Base-by-base conservation (phyloP, 2,888 invertebrate species). In the Ganaspis brasiliensis region DNA sequence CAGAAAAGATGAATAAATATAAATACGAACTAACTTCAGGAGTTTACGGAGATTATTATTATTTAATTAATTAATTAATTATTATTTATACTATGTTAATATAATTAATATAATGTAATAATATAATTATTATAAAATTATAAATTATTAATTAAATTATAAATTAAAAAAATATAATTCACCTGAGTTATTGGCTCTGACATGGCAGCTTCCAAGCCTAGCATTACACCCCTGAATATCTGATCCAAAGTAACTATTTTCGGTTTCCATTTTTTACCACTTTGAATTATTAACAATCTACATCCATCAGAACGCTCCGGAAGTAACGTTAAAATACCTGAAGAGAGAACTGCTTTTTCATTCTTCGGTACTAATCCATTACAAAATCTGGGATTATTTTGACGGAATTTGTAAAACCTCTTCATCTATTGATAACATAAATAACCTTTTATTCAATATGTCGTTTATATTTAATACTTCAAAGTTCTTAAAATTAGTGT, bases 211-310 rank as follows among this genome's bases (percentile, higher is more conserved):
- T 96, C 95, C 73, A 97, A 91, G 0, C 94, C 93, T 78, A 96
- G 89, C 88, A 96, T 95, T 26, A 95, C 92, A 0, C 95, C 94
- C 74, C 95, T 94, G 87, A 96, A 96, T 74, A 96, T 92, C 81
- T 96, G 95, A 1, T 93, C 92, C 45, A 96, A 84, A 0, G 93
- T 91, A 14, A 96, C 94, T 75, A 94, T 92, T 59, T 95, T 95
- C 0, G 95, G 95, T 82, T 96, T 95, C 97, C 97, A 97, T 89
- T 94, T 95, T 82, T 93, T 94, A 89, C 96, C 96, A 72, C 94
- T 93, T 87, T 96, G 95, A 1, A 96, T 88, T 5, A 96, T 90
- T 88, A 97, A 92, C 45, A 96, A 92, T 72, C 97, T 93, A 16
- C 94, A 92, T 1, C 96, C 96, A 63, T 94, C 92, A 81, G 94